A percentile compares a stretch with the other conserved stretches of the same genome.
phyloP scores from a whole-genome alignment of 2,888 invertebrate species.

The Ichneumoninae sp. region DNA sequence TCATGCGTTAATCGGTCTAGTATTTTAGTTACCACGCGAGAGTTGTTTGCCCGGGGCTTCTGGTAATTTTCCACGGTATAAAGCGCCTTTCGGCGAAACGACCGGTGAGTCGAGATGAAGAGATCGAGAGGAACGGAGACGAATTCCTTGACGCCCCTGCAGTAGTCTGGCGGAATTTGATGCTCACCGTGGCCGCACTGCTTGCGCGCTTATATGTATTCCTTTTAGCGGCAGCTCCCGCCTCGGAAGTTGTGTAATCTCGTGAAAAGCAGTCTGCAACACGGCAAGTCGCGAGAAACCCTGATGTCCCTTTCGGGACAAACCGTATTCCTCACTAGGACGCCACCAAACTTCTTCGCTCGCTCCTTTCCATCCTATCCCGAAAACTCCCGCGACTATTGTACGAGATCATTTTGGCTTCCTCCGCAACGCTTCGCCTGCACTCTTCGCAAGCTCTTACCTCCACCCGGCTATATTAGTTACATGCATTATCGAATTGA shows the following conservation, averaged over 20 bases:
- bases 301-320: conserved; percentile 24
- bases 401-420: conserved; percentile 21
- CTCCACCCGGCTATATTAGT: conserved; percentile 15
- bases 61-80: neutral
- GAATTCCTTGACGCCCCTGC: neutral
- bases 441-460: conserved; percentile 13
- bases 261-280: conserved; percentile 28
- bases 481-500: conserved; percentile 14
- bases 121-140: neutral
- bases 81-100: conserved; percentile 1
- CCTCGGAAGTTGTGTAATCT: conserved; percentile 36
- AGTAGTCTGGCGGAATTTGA: neutral
- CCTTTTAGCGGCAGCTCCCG: conserved; percentile 9
- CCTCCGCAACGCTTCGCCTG: neutral
- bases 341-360: conserved; percentile 16
- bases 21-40: neutral
- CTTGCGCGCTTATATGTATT: neutral
- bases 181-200: neutral
- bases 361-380: neutral
- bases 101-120: neutral
- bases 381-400: conserved; percentile 18
- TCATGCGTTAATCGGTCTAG: neutral
- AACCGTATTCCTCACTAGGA: conserved; percentile 20
- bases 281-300: conserved; percentile 18
- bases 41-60: neutral